Percentiles rank a stretch among this genome's conserved stretches.
These are phyloP conservation scores for Anodontia alba DNA, from an alignment of 2,888 invertebrate species.

Conservation along the genomic window DNA sequence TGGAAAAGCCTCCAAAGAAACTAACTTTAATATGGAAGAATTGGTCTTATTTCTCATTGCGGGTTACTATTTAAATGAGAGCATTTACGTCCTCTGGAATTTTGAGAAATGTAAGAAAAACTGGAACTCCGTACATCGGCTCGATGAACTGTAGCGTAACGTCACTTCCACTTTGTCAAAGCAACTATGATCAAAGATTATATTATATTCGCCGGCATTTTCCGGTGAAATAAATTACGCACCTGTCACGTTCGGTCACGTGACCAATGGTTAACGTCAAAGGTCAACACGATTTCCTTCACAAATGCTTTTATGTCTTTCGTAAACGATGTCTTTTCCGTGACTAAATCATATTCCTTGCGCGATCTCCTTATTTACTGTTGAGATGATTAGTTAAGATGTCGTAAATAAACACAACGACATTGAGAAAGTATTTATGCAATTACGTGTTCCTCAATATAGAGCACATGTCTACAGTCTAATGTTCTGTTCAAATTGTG, in stretches of 20 bases:
- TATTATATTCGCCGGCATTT: not conserved
- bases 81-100: too few species aligned
- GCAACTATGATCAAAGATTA: not conserved
- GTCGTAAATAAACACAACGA: slow-evolving; percentile 11
- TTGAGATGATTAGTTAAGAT: not conserved
- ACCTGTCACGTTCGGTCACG: not conserved
- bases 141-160: not conserved
- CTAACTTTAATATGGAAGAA: too few species aligned
- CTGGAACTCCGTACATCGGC: too few species aligned
- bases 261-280: not conserved
- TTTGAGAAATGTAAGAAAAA: too few species aligned
- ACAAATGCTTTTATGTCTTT: not conserved
- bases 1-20: too few species aligned
- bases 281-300: slow-evolving; percentile 16
- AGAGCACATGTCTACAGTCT: not conserved
- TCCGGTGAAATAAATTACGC: slow-evolving; percentile 9
- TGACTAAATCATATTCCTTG: slow-evolving; percentile 2
- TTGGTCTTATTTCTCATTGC: too few species aligned
- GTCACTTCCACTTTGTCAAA: not conserved
- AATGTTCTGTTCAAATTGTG: not conserved
- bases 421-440: not conserved
- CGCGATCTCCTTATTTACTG: not conserved
- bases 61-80: too few species aligned
- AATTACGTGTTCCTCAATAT: not conserved
- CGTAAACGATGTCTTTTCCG: not conserved